Evolutionary conservation across 2,113 vertebrate genomes (phyloP).

Genomic region (Lipotes vexillifer): DNA sequence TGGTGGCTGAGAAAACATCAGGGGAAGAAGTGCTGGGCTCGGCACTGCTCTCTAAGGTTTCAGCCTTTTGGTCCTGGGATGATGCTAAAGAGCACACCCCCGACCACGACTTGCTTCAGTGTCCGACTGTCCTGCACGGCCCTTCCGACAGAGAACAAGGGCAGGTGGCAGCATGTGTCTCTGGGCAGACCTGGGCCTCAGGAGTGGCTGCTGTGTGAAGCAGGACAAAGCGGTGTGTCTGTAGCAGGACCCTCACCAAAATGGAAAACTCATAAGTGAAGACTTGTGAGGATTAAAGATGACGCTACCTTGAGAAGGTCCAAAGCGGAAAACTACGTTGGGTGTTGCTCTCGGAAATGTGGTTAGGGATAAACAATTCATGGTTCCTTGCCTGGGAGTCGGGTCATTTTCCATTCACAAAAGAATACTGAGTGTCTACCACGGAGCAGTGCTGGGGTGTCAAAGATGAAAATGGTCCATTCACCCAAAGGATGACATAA

Average conservation of each 20-base stretch:
- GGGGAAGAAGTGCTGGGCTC: neutral
- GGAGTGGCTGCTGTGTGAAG: neutral
- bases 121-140: fast-evolving
- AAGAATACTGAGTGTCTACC: neutral
- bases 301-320: neutral
- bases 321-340: neutral
- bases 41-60: neutral
- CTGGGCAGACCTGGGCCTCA: neutral
- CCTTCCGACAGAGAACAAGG: neutral
- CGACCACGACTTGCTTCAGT: no score
- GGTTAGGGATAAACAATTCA: neutral
- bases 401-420: neutral
- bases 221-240: neutral
- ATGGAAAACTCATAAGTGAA: neutral
- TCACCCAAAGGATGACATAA: neutral
- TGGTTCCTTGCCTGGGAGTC: neutral
- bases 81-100: neutral
- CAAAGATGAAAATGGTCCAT: neutral
- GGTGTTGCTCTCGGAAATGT: neutral
- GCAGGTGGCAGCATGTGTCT: neutral
- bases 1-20: neutral
- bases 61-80: neutral
- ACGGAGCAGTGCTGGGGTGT: neutral
- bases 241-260: neutral
- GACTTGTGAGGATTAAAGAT: neutral